A percentile compares a stretch with the other conserved stretches of the same genome.
phyloP scores from a whole-genome alignment of 2,797 vertebrate species.

The Sciaenops ocellatus region DNA sequence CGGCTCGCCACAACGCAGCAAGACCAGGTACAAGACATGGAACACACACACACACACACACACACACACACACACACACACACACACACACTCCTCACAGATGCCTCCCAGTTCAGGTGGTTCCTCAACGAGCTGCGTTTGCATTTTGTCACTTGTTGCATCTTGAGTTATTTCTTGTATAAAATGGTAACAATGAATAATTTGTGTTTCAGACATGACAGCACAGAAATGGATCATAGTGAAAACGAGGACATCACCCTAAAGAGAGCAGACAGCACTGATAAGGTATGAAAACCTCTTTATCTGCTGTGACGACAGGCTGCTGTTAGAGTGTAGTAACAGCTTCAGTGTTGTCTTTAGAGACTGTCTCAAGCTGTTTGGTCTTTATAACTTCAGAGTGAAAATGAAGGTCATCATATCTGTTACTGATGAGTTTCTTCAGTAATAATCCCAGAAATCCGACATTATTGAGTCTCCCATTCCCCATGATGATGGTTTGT shows the following conservation, averaged over 20 bases:
- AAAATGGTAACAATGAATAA: neutral
- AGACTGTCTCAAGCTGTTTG: neutral
- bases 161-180: neutral
- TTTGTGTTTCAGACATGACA: conserved; percentile 87
- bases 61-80: too few relatives aligned
- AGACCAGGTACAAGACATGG: conserved; percentile 82
- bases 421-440: neutral
- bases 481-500: too few relatives aligned
- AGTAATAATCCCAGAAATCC: neutral
- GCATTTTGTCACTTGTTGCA: neutral
- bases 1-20: conserved; percentile 94
- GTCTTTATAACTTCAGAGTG: neutral
- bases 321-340: neutral
- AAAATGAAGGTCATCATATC: neutral
- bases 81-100: neutral
- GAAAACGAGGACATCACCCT: conserved; percentile 97
- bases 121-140: neutral
- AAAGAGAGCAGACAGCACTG: conserved; percentile 92
- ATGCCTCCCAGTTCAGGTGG: too few relatives aligned
- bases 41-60: neutral
- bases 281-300: conserved; percentile 77
- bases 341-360: neutral
- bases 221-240: conserved; percentile 95
- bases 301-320: neutral
- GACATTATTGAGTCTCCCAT: neutral